A percentile compares a stretch with the other conserved stretches of the same genome.
phyloP scores from a whole-genome alignment of 64 coral and sea anemone species.

The Montipora capricornis region DNA sequence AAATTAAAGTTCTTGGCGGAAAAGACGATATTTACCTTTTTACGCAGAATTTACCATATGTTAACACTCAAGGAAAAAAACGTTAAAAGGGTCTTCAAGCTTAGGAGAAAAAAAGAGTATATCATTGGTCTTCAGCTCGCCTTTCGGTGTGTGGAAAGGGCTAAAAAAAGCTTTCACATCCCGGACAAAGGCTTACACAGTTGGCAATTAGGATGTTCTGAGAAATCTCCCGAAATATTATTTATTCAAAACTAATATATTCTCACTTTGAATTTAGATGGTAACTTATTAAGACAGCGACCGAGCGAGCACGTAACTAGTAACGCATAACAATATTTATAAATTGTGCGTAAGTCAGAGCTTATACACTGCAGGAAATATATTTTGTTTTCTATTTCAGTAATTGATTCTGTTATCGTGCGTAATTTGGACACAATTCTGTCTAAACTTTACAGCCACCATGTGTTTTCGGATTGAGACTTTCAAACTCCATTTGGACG shows the following conservation, averaged over 20 bases:
- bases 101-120: neutral
- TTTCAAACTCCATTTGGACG: neutral
- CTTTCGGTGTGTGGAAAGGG: neutral
- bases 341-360: neutral
- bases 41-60: neutral
- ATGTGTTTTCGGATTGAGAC: neutral
- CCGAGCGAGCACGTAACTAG: neutral
- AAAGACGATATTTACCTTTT: neutral
- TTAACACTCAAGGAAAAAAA: neutral
- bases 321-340: constrained; percentile 2
- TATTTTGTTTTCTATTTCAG: constrained; percentile 29
- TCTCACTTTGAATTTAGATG: neutral
- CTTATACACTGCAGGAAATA: neutral
- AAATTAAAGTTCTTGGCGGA: neutral
- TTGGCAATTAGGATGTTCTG: neutral
- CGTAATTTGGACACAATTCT: neutral
- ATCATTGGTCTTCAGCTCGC: neutral
- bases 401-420: neutral
- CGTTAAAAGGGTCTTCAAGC: no score
- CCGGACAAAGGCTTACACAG: constrained; percentile 13
- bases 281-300: constrained; percentile 5
- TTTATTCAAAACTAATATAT: constrained; percentile 26
- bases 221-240: constrained; percentile 4
- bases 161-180: neutral
- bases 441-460: neutral